Evolutionary conservation across 92 coral and sea anemone genomes (phyloP).

Genomic region (Parazoanthus atlanticus): DNA sequence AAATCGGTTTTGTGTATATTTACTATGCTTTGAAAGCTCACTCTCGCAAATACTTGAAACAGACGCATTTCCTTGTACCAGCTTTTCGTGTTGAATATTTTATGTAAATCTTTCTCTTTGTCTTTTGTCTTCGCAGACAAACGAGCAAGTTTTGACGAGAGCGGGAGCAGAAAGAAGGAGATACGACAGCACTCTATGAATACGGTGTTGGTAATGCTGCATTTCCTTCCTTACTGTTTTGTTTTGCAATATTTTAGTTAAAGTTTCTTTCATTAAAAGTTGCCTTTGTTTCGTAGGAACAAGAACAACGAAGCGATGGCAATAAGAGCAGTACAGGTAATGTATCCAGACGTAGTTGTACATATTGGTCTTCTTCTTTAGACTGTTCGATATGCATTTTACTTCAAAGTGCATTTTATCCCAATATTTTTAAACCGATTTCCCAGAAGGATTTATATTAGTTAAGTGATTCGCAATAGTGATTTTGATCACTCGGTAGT

Average conservation of each 20-base stretch:
- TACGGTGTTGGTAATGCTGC: neutral
- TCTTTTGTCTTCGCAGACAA: slow-evolving; percentile 49
- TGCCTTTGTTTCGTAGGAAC: slow-evolving; percentile 16
- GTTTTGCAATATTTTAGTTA: neutral
- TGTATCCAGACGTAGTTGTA: neutral
- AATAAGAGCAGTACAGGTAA: slow-evolving; percentile 24
- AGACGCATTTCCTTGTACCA: slow-evolving; percentile 32
- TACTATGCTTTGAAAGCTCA: neutral
- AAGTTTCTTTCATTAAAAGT: neutral
- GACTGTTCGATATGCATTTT: neutral
- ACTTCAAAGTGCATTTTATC: neutral
- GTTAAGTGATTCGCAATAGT: neutral
- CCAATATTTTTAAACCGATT: neutral
- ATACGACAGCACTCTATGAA: slow-evolving; percentile 8
- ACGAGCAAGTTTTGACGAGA: slow-evolving; percentile 37
- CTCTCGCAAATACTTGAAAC: neutral
- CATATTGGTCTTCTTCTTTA: neutral
- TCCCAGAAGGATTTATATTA: neutral
- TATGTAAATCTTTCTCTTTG: slow-evolving; percentile 43
- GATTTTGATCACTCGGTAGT: neutral
- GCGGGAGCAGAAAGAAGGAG: neutral
- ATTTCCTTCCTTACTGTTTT: neutral
- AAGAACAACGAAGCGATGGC: slow-evolving; percentile 4
- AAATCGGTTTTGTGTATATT: neutral
- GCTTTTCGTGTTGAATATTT: slow-evolving; percentile 55